A percentile compares a stretch with the other conserved stretches of the same genome.
Evolutionary conservation across 1,140 invertebrate species (phyloP).

Genomic region (Euborellia annulipes): DNA sequence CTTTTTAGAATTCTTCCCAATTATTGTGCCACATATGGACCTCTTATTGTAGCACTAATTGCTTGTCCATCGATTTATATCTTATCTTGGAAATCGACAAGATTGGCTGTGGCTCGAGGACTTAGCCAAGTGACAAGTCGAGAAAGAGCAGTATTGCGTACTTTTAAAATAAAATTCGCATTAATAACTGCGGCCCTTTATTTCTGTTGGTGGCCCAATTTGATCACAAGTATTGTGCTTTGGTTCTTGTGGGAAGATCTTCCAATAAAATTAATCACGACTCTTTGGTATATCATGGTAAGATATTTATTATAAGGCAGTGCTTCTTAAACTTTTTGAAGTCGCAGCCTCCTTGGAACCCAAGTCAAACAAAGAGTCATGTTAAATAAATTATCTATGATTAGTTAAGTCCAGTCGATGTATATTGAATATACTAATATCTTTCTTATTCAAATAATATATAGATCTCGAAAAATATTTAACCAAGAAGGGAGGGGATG

Average conservation of each 20-base stretch:
- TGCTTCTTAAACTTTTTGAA: background rate
- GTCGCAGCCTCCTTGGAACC: too few relatives aligned
- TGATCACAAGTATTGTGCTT: constrained; percentile 55
- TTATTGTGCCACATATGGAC: constrained; percentile 56
- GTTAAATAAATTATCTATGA: too few relatives aligned
- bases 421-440: background rate
- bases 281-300: constrained; percentile 68
- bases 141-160: constrained; percentile 51
- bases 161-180: constrained; percentile 49
- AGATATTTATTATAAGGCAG: constrained; percentile 16
- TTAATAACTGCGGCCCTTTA: constrained; percentile 63
- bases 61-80: constrained; percentile 55
- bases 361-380: too few relatives aligned
- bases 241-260: constrained; percentile 61
- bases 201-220: constrained; percentile 64
- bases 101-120: constrained; percentile 39
- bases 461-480: background rate
- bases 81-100: constrained; percentile 42
- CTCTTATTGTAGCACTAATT: constrained; percentile 56
- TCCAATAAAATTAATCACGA: constrained; percentile 46
- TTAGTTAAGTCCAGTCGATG: background rate
- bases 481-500: too few relatives aligned
- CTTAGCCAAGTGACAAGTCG: constrained; percentile 47
- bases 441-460: background rate
- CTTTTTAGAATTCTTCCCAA: constrained; percentile 57